phyloP scores from a whole-genome alignment of 2,113 vertebrate genomes.

The Tachuris rubrigastra region DNA sequence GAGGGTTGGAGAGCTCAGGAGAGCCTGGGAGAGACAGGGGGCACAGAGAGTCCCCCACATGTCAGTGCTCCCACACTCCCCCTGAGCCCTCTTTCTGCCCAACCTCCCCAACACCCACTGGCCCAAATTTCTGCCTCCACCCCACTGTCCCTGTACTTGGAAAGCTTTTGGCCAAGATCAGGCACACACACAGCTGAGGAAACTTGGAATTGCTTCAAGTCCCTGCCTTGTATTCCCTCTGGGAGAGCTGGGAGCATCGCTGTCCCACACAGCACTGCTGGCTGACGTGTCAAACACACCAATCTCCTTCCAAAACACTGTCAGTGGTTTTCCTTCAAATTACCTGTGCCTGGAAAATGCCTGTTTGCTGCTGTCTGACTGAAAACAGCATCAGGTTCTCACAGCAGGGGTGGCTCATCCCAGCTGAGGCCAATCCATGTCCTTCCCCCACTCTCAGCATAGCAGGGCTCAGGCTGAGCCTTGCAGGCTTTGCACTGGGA shows the following conservation, averaged over 20 bases:
- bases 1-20: background rate
- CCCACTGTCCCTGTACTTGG: fast-evolving
- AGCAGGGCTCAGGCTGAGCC: fast-evolving
- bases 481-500: background rate
- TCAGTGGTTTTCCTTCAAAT: background rate
- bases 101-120: background rate
- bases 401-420: background rate
- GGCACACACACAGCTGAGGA: background rate
- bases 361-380: background rate
- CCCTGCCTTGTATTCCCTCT: fast-evolving
- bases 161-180: background rate
- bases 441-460: background rate
- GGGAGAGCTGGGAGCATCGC: background rate
- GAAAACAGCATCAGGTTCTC: background rate
- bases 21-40: fast-evolving
- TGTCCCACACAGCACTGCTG: background rate
- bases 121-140: background rate
- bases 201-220: background rate
- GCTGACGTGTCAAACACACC: background rate
- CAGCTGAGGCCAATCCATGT: background rate
- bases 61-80: background rate
- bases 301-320: background rate
- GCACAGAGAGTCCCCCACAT: fast-evolving
- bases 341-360: background rate
- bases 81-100: background rate